phyloP scores from a whole-genome alignment of 2,113 vertebrate genomes.

The Atrichornis clamosus region DNA sequence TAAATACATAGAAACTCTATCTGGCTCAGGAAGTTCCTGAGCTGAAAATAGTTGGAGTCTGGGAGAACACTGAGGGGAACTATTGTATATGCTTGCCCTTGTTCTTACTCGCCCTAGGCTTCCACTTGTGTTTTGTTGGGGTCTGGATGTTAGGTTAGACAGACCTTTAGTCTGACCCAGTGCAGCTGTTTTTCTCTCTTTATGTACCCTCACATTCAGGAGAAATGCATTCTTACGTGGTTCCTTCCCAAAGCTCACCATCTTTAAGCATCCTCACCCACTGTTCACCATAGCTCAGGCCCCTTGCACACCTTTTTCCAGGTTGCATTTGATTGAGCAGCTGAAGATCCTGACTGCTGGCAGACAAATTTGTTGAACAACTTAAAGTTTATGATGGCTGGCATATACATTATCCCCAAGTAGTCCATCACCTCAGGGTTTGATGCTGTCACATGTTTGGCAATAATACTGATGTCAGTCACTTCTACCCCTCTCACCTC shows the following conservation, averaged over 20 bases:
- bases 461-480: not conserved
- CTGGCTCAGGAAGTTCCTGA: slow-evolving; percentile 45
- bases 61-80: not conserved
- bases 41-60: slow-evolving; percentile 34
- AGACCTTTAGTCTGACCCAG: not conserved
- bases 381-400: not conserved
- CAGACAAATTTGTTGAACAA: not conserved
- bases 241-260: not conserved
- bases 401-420: not conserved
- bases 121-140: not conserved
- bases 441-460: not conserved
- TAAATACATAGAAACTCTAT: slow-evolving; percentile 20
- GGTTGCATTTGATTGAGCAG: not conserved
- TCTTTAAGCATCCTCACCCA: not conserved
- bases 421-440: fast-evolving
- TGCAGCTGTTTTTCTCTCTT: not conserved
- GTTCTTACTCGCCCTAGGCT: not conserved
- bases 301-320: not conserved
- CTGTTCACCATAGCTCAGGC: not conserved
- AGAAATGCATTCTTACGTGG: not conserved
- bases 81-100: not conserved
- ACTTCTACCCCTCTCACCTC: not conserved
- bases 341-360: not conserved
- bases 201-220: not conserved
- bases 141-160: not conserved